Evolutionary conservation across 2,888 invertebrate genomes (phyloP).

Genomic region (Hartigia nigra): DNA sequence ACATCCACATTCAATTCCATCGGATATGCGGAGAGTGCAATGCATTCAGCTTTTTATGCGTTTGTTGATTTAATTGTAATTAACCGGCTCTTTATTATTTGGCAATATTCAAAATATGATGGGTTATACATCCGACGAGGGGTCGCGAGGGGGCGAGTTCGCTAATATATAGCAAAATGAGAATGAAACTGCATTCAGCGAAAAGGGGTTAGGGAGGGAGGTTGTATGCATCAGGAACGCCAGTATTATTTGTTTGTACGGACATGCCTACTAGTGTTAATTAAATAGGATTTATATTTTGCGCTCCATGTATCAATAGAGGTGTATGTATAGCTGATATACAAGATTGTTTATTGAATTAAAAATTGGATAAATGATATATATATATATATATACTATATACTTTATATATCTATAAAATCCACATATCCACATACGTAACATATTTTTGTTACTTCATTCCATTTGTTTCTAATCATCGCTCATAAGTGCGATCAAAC

Average conservation of each 20-base stretch:
- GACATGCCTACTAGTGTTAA: slow-evolving; percentile 43
- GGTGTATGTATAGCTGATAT: neutral
- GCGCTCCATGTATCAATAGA: slow-evolving; percentile 10
- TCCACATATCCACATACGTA: too few relatives aligned
- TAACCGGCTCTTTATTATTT: slow-evolving; percentile 42
- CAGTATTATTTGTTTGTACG: slow-evolving; percentile 36
- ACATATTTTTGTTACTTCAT: neutral
- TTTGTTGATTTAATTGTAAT: slow-evolving; percentile 45
- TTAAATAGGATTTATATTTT: slow-evolving; percentile 45
- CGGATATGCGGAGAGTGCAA: neutral
- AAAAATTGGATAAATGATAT: slow-evolving; percentile 27
- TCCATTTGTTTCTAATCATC: slow-evolving; percentile 18
- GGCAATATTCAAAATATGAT: slow-evolving; percentile 29
- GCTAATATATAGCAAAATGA: neutral
- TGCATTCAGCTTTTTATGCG: neutral
- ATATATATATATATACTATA: neutral
- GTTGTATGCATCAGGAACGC: slow-evolving; percentile 24
- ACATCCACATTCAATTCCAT: neutral
- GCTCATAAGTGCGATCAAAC: neutral
- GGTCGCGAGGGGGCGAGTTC: neutral
- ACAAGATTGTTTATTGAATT: slow-evolving; percentile 31
- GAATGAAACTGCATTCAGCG: neutral
- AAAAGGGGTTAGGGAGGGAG: slow-evolving; percentile 24
- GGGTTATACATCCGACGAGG: neutral
- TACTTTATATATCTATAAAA: neutral